These are phyloP conservation scores for Didymodactylos carnosus DNA, from an alignment of 2,888 invertebrate genomes.

Conservation along the genomic window DNA sequence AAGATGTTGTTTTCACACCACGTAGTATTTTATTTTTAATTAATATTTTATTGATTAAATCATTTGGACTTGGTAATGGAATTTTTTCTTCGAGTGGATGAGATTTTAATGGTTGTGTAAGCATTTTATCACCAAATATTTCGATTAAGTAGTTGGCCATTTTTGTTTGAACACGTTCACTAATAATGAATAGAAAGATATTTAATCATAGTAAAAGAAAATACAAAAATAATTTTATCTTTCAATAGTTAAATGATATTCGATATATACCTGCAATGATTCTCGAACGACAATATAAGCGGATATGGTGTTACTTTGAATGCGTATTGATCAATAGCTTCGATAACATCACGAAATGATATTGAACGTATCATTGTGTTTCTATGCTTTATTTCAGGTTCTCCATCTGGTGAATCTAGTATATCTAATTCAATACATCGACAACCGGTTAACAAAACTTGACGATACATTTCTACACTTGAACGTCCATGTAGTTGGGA, in stretches of 20 bases:
- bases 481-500: constrained; percentile 88
- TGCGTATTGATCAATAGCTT: constrained; percentile 79
- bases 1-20: too few relatives aligned
- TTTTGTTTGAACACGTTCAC: constrained; percentile 53
- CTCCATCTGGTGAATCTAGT: constrained; percentile 52
- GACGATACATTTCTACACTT: constrained; percentile 85
- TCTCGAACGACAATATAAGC: constrained; percentile 84
- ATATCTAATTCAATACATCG: constrained; percentile 91
- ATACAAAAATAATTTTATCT: not conserved
- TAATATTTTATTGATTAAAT: constrained; percentile 10
- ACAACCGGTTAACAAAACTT: constrained; percentile 77
- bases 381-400: constrained; percentile 86
- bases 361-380: constrained; percentile 92
- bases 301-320: constrained; percentile 96
- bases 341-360: constrained; percentile 48
- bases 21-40: constrained; percentile 13
- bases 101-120: constrained; percentile 48
- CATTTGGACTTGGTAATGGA: constrained; percentile 7
- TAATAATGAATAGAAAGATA: too few relatives aligned
- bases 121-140: constrained; percentile 76
- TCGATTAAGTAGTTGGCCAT: constrained; percentile 86
- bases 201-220: too few relatives aligned
- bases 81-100: not conserved
- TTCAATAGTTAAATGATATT: too few relatives aligned
- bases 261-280: constrained; percentile 56